Evolutionary conservation across 2,797 vertebrate species (phyloP).

Genomic region (Scleropages formosus): DNA sequence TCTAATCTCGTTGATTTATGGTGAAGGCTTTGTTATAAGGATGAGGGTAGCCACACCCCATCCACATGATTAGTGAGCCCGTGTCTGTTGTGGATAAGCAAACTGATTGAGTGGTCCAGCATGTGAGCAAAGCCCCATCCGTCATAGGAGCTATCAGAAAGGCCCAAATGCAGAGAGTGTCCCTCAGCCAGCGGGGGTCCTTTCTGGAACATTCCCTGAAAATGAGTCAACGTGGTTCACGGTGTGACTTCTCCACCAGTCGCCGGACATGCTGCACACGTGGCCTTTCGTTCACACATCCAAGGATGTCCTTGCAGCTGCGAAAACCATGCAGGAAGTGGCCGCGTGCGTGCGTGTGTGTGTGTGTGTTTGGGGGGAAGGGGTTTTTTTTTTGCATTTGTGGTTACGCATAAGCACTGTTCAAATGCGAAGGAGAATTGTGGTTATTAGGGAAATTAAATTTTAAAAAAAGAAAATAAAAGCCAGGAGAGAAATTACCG

Average conservation of each 20-base stretch:
- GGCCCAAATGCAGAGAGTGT: background rate
- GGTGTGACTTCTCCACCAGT: background rate
- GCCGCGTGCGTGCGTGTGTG: background rate
- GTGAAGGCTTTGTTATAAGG: conserved; percentile 18
- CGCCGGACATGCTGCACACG: background rate
- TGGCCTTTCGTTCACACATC: background rate
- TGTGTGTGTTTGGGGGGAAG: too few relatives aligned
- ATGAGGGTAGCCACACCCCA: conserved; percentile 26
- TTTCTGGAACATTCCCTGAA: background rate
- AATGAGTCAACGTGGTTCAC: background rate
- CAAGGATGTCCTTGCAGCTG: background rate
- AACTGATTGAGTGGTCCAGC: conserved; percentile 29
- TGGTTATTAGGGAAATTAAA: conserved; percentile 23
- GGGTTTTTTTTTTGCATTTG: background rate
- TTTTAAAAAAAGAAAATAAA: conserved; percentile 23
- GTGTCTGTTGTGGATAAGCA: conserved; percentile 30
- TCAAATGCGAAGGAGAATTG: background rate
- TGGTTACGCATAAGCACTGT: background rate
- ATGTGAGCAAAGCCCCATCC: background rate
- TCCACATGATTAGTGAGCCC: conserved; percentile 30
- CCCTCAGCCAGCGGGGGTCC: background rate
- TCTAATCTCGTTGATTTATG: conserved; percentile 32
- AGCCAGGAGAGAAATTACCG: conserved; percentile 19
- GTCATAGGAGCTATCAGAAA: conserved; percentile 8
- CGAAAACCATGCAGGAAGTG: background rate